These are phyloP conservation scores for Noctuana brunneofusca DNA, from an alignment of 2,888 invertebrate genomes.

Conservation along the genomic window DNA sequence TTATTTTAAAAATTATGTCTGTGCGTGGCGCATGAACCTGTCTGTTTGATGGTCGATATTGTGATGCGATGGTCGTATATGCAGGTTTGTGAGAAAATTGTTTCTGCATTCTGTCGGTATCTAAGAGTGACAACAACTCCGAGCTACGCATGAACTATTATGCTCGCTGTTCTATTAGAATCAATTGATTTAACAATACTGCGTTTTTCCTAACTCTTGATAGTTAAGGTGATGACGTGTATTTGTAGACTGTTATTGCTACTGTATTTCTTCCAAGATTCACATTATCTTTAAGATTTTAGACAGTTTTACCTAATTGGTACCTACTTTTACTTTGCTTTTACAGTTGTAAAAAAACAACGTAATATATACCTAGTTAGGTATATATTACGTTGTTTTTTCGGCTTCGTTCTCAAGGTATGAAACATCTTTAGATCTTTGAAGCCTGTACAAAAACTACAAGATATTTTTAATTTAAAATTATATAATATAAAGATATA, in stretches of 20 bases:
- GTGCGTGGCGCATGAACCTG: conserved; percentile 49
- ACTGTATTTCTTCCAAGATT: too few relatives aligned
- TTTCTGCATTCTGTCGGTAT: conserved; percentile 4
- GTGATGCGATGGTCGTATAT: conserved; percentile 49
- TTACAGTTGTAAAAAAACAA: too few relatives aligned
- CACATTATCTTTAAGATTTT: too few relatives aligned
- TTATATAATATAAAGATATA: not conserved
- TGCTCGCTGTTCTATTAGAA: not conserved
- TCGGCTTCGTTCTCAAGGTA: too few relatives aligned
- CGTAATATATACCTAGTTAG: too few relatives aligned
- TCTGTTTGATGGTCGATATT: conserved; percentile 35
- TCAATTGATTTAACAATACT: not conserved
- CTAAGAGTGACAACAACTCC: too few relatives aligned
- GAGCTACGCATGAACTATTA: not conserved
- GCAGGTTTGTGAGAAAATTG: conserved; percentile 52
- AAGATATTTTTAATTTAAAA: not conserved
- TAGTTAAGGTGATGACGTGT: not conserved
- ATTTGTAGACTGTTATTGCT: too few relatives aligned
- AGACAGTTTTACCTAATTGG: too few relatives aligned
- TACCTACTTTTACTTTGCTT: too few relatives aligned
- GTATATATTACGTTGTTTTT: too few relatives aligned
- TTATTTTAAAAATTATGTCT: conserved; percentile 55
- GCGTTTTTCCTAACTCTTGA: not conserved
- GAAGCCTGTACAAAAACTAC: too few relatives aligned
- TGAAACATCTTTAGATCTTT: too few relatives aligned